phyloP scores from a whole-genome alignment of 2,797 vertebrate species.

The Sus cebifrons region DNA sequence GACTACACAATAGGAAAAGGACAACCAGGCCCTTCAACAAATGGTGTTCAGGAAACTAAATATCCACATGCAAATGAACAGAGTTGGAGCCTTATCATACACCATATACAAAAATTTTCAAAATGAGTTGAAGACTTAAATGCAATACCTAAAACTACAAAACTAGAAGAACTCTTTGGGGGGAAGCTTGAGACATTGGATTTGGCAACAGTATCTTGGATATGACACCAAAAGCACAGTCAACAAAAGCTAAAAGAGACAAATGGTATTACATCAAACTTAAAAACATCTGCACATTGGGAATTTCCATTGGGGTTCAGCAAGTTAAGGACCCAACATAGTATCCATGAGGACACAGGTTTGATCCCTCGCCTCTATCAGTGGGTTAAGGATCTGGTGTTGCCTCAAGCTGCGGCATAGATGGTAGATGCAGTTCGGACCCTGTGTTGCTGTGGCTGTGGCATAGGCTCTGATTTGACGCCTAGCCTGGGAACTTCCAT shows the following conservation, averaged over 20 bases:
- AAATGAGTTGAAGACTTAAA: background rate
- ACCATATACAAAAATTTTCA: background rate
- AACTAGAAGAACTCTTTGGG: background rate
- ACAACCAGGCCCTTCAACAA: background rate
- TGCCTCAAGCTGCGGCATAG: too few relatives aligned
- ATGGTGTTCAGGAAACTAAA: background rate
- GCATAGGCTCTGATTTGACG: too few relatives aligned
- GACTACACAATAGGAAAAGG: background rate
- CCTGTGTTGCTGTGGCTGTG: too few relatives aligned
- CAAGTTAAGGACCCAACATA: too few relatives aligned
- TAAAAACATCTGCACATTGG: background rate
- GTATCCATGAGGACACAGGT: too few relatives aligned
- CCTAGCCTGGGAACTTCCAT: too few relatives aligned
- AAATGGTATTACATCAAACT: background rate
- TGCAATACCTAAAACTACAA: background rate
- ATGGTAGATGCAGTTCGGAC: too few relatives aligned
- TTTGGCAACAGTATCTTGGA: background rate
- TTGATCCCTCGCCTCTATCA: too few relatives aligned
- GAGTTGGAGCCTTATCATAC: background rate
- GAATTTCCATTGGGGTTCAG: too few relatives aligned
- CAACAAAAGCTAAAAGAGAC: background rate
- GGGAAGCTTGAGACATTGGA: background rate
- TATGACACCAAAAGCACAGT: background rate
- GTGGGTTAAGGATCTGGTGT: too few relatives aligned
- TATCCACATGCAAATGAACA: background rate